phyloP scores from a whole-genome alignment of 2,797 vertebrate genomes.

The Hippopotamyrus pictus region DNA sequence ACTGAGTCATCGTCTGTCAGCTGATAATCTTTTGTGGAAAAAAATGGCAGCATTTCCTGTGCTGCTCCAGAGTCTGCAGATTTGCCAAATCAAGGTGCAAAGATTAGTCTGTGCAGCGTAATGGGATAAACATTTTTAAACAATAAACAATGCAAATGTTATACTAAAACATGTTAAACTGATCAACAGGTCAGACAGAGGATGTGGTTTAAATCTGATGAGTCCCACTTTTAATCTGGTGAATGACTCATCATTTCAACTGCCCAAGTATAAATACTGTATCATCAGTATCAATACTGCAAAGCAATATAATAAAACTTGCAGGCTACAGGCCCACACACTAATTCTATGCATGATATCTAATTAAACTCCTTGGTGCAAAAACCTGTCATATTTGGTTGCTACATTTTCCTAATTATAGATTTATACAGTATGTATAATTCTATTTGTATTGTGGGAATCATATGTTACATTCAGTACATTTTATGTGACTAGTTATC shows the following conservation, averaged over 20 bases:
- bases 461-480: neutral
- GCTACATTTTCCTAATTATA: neutral
- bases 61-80: constrained; percentile 33
- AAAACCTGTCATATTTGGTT: neutral
- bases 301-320: neutral
- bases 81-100: constrained; percentile 25
- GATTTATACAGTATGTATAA: neutral
- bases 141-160: neutral
- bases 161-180: neutral
- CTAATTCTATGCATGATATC: neutral
- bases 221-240: neutral
- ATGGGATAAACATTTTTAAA: neutral
- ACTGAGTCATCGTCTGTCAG: constrained; percentile 45
- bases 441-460: neutral
- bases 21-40: constrained; percentile 26
- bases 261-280: neutral
- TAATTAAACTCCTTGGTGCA: neutral
- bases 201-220: neutral
- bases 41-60: constrained; percentile 39
- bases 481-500: neutral
- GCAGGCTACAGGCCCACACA: neutral
- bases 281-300: neutral
- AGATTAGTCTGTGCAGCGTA: neutral
- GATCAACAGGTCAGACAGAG: neutral
- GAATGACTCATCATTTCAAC: neutral